phyloP scores from a whole-genome alignment of 2,113 vertebrate genomes.

The Tupaia tana region DNA sequence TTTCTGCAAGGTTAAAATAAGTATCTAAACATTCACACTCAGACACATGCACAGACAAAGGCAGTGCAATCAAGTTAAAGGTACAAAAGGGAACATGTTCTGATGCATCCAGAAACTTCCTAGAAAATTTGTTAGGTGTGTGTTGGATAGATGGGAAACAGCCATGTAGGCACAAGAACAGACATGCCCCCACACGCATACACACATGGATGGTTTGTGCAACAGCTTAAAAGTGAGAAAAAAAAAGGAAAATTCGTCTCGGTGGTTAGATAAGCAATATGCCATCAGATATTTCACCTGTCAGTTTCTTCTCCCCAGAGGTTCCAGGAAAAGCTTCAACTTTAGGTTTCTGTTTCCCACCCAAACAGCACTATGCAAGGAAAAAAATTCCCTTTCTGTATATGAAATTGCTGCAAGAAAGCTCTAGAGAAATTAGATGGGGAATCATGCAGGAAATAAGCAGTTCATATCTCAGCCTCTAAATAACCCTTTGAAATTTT shows the following conservation, averaged over 20 bases:
- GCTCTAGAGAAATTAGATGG: slow-evolving; percentile 25
- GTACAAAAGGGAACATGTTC: background rate
- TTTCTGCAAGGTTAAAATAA: background rate
- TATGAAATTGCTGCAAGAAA: slow-evolving; percentile 32
- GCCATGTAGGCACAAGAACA: background rate
- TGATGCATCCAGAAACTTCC: background rate
- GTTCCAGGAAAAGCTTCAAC: slow-evolving; percentile 10
- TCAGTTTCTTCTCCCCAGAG: slow-evolving; percentile 31
- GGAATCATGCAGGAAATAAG: slow-evolving; percentile 41
- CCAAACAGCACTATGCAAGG: background rate
- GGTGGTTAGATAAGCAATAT: background rate
- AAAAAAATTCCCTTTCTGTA: background rate
- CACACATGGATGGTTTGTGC: background rate
- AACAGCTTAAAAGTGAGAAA: background rate
- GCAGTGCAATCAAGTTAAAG: slow-evolving; percentile 11
- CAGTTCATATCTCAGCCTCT: background rate
- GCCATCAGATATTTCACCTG: background rate
- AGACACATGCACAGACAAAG: background rate
- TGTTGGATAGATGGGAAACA: background rate
- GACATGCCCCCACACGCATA: background rate
- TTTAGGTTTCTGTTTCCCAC: slow-evolving; percentile 52
- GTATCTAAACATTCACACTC: background rate
- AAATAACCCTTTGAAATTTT: slow-evolving; percentile 26
- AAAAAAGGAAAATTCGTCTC: background rate
- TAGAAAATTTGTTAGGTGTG: background rate